phyloP scores from a whole-genome alignment of 2,888 invertebrate species.

The Hoplodrina blanda region DNA sequence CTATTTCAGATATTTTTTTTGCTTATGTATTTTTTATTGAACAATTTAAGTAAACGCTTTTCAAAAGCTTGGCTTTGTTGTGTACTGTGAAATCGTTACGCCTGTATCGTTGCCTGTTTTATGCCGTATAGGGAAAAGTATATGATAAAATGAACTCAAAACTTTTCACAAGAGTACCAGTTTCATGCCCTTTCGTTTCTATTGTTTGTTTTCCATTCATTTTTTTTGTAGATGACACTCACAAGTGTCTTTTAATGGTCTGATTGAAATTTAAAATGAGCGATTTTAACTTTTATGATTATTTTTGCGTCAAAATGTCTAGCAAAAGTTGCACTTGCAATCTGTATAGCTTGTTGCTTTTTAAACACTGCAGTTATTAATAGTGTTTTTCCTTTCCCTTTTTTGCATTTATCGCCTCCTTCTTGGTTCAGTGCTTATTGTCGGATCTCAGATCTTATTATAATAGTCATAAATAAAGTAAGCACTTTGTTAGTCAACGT shows the following conservation, averaged over 20 bases:
- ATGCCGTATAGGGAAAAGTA: neutral
- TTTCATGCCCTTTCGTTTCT: no score
- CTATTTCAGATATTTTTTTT: constrained; percentile 1
- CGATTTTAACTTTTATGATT: no score
- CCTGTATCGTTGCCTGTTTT: neutral
- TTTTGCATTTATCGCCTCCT: neutral
- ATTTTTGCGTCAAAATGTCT: no score
- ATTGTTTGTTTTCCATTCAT: no score
- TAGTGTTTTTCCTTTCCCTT: neutral
- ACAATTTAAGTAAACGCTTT: constrained; percentile 1
- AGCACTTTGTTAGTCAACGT: constrained; percentile 14
- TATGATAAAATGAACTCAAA: neutral
- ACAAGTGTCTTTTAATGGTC: no score
- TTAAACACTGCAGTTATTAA: neutral
- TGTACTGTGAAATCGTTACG: neutral
- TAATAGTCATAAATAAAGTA: constrained; percentile 4
- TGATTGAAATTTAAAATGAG: no score
- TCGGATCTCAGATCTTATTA: neutral
- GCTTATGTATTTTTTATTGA: neutral
- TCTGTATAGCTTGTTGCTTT: neutral
- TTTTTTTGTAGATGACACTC: no score
- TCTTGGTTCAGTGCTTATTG: neutral
- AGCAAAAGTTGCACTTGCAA: no score
- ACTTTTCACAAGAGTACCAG: no score
- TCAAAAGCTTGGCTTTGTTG: constrained; percentile 2